phyloP scores from a whole-genome alignment of 2,797 vertebrate genomes.

The Amblyraja radiata region DNA sequence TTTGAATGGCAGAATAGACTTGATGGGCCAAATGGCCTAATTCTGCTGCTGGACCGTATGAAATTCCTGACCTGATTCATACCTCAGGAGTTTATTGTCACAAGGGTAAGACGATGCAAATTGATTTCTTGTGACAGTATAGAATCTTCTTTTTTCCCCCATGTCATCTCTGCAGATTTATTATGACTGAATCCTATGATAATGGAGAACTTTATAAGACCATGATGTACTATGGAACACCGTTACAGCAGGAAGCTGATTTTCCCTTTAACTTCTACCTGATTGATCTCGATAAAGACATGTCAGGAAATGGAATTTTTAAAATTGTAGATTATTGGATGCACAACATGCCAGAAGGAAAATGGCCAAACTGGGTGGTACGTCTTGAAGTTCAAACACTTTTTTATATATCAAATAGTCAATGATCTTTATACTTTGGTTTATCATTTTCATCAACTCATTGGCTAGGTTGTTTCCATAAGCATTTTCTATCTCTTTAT shows the following conservation, averaged over 20 bases:
- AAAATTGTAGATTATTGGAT: constrained; percentile 78
- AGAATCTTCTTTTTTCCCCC: background rate
- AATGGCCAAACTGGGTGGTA: constrained; percentile 96
- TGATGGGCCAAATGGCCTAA: too few relatives aligned
- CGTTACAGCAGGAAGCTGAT: constrained; percentile 73
- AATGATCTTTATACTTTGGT: background rate
- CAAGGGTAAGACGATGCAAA: background rate
- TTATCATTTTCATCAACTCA: background rate
- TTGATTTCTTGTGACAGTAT: background rate
- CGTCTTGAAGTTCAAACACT: constrained; percentile 45
- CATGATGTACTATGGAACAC: constrained; percentile 85
- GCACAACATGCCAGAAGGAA: constrained; percentile 79
- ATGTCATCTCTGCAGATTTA: constrained; percentile 60
- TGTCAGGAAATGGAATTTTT: constrained; percentile 63
- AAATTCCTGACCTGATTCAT: background rate
- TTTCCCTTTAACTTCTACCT: constrained; percentile 89
- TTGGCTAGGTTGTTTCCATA: background rate
- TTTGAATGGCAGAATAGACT: too few relatives aligned
- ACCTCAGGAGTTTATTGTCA: background rate
- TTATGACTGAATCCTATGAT: constrained; percentile 73
- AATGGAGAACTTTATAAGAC: constrained; percentile 67
- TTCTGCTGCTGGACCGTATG: too few relatives aligned
- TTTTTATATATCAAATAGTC: background rate
- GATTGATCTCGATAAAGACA: constrained; percentile 59
- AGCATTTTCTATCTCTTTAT: background rate